phyloP scores from a whole-genome alignment of 2,888 invertebrate genomes.

The Troides helena region DNA sequence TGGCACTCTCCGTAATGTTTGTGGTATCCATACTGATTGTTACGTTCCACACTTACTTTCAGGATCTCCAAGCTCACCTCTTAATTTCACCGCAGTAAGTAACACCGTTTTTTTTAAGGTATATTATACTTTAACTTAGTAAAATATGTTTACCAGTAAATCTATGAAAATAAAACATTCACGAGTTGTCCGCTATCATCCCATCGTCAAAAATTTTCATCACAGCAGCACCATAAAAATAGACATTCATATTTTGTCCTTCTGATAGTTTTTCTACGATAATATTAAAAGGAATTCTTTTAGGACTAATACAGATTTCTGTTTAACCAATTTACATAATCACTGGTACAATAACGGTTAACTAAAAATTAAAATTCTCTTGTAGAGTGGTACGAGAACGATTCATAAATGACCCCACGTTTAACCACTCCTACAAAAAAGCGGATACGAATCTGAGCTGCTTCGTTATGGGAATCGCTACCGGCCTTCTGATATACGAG shows the following conservation, averaged over 20 bases:
- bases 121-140: too few species aligned
- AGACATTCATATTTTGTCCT: too few species aligned
- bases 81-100: constrained; percentile 10
- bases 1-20: constrained; percentile 1
- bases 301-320: too few species aligned
- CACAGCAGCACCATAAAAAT: too few species aligned
- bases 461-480: not conserved
- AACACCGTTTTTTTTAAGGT: not conserved
- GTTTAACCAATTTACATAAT: too few species aligned
- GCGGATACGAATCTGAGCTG: not conserved
- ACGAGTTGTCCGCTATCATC: too few species aligned
- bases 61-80: constrained; percentile 1
- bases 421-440: not conserved
- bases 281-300: too few species aligned
- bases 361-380: not conserved
- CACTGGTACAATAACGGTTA: not conserved
- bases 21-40: not conserved
- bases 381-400: not conserved
- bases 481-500: constrained; percentile 46
- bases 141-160: too few species aligned
- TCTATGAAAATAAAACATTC: too few species aligned
- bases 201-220: too few species aligned
- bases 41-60: not conserved
- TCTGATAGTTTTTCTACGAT: too few species aligned
- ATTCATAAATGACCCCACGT: not conserved